These are phyloP conservation scores for Nasonia giraulti DNA, from an alignment of 1,140 invertebrate genomes.

Conservation along the genomic window DNA sequence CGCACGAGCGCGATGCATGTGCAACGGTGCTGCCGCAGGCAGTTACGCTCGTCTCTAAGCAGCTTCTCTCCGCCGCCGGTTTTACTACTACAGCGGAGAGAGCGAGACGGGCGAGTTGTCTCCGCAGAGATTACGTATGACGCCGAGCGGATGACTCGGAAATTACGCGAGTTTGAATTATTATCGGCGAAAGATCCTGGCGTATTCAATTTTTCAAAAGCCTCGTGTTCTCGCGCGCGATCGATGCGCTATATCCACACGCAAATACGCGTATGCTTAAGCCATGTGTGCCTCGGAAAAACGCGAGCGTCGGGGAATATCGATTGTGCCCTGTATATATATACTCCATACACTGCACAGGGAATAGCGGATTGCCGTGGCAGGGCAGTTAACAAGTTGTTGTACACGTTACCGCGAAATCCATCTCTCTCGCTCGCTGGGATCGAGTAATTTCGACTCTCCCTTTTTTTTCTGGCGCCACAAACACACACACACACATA, in stretches of 20 bases:
- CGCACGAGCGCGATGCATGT: constrained; percentile 1
- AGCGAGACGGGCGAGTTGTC: neutral
- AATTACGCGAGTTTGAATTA: neutral
- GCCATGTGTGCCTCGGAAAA: neutral
- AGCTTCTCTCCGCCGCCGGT: neutral
- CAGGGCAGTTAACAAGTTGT: constrained; percentile 53
- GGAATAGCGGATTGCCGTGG: constrained; percentile 34
- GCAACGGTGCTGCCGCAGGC: constrained; percentile 3
- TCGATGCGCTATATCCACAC: no score
- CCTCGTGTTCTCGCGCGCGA: neutral
- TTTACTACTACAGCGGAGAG: neutral
- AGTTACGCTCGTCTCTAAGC: neutral
- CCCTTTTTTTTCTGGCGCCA: constrained; percentile 31
- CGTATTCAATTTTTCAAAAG: neutral
- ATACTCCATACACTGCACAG: neutral
- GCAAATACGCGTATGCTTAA: neutral
- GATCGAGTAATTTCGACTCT: constrained; percentile 48
- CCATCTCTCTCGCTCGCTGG: constrained; percentile 38
- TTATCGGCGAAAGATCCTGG: neutral
- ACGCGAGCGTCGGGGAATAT: constrained; percentile 15
- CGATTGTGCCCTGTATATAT: constrained; percentile 12
- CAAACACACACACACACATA: neutral
- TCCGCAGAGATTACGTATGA: neutral
- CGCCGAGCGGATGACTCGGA: neutral
- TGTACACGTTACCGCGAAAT: constrained; percentile 49